phyloP scores from a whole-genome alignment of 1,140 invertebrate genomes.

The Drosophila nigromelanica region DNA sequence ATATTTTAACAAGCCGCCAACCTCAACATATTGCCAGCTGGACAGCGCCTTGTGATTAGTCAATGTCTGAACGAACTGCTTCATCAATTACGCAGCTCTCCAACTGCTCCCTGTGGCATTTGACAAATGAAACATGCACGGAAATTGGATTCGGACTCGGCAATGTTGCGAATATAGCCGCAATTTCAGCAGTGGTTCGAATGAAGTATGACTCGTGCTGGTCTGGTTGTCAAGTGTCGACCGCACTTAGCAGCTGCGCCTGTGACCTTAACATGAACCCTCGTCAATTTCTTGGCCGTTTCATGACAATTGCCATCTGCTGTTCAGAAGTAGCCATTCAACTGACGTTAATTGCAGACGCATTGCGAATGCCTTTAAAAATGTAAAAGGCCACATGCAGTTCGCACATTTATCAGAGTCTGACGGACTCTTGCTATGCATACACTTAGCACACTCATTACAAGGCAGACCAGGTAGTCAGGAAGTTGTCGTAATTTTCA shows the following conservation, averaged over 20 bases:
- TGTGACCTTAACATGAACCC: conserved; percentile 44
- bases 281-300: conserved; percentile 52
- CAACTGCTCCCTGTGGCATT: conserved; percentile 35
- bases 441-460: conserved; percentile 20
- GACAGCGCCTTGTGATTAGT: conserved; percentile 68
- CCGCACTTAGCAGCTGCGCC: conserved; percentile 38
- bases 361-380: conserved; percentile 13
- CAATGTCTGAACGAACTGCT: conserved; percentile 66
- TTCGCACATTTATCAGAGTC: conserved; percentile 15
- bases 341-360: conserved; percentile 46
- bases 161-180: conserved; percentile 26
- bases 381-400: conserved; percentile 29
- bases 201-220: conserved; percentile 41
- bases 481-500: conserved; percentile 75
- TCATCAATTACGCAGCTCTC: conserved; percentile 72
- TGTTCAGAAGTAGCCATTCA: conserved; percentile 31
- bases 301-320: conserved; percentile 61
- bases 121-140: conserved; percentile 77
- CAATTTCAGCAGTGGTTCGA: conserved; percentile 32
- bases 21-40: conserved; percentile 63
- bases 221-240: conserved; percentile 35
- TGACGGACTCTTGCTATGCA: conserved; percentile 2
- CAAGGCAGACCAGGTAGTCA: conserved; percentile 41
- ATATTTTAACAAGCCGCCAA: conserved; percentile 52
- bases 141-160: conserved; percentile 57